Base-by-base conservation (phyloP, 35 echinoderm and acorn worm genomes). In the Holothuria glaberrima region DNA sequence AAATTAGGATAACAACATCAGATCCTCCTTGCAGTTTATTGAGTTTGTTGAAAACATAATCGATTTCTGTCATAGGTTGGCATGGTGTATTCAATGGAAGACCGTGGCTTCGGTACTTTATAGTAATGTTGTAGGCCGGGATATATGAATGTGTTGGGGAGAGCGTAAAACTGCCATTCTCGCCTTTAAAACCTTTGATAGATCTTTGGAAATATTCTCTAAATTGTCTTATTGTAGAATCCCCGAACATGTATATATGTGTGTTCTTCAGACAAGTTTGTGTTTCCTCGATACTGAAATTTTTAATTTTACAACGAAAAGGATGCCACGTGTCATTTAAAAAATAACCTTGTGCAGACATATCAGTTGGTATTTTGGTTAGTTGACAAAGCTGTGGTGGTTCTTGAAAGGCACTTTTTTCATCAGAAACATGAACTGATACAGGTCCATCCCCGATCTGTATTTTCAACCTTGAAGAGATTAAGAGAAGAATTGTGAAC, bases 201-300 rank as follows among this genome's bases (percentile, higher is more conserved):
- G 0, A 19, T 30, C 19, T 73, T 9, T 13, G 7, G 5, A 73
- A 33, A 19, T 73, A 73, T 73, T 73, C 70, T 33, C 12, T 32
- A 33, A 73, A 73, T 73, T 73, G 70, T 29, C 70, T 28, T 73
- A 29, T 35, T 12, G 70, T n/a, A n/a, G n/a, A n/a, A n/a, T n/a
- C n/a, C n/a, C n/a, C n/a, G n/a, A n/a, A n/a, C n/a, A n/a, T n/a
- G 10, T 73, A 73, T 18, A 73, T 33, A 28, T 19, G 24, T 32
- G 30, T 73, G 70, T 73, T 32, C 4, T 28, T 73, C 70, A 73
- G 36, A 33, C 70, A 73, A 46, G 44, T 46, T 4, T 5, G 44
- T 5, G 44, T 46, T 46, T 46, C 44, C 44, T 46, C 44, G 44
- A 10, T 10, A 46, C 44, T 46, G 44, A 46, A 46, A 46, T 46